Evolutionary conservation across 2,113 vertebrate species (phyloP), one percentile per base, ranked within the genome.

Genomic region (Sminthopsis crassicaudata): DNA sequence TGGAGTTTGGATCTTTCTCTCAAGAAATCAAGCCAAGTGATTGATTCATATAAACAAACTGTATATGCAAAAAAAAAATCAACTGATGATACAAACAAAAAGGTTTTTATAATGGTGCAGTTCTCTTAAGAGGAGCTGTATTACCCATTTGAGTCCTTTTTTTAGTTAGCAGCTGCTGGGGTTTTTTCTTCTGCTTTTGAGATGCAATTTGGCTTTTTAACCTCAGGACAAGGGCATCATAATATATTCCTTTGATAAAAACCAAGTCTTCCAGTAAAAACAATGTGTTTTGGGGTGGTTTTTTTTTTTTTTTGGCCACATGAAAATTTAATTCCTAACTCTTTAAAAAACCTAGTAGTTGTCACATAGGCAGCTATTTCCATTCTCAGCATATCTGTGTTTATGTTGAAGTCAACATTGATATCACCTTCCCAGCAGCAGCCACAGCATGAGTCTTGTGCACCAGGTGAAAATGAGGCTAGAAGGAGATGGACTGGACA

Each of bases 241-340:
- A 48, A 46, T 94, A 96, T 55, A 93, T 93, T 97, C 88, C 96
- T 50, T 96, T 48, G 93, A 96, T 94, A 98, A 97, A 98, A 97
- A 95, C 94, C 94, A 95, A 96, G 94, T 60, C n/a, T 96, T 90
- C 92, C 90, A 94, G 90, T 95, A 96, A 96, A 97, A 97, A 96
- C n/a, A 53, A 46, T 51, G 84, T 92, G 93, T 90, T 95, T 48
- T 4, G 50, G 9, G 50, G 50, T 55, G n/a, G n/a, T n/a, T n/a
- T n/a, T n/a, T n/a, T n/a, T n/a, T n/a, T n/a, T n/a, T 55, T 55
- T 53, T 53, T 91, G 22, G 92, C 54, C 94, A 97, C 36, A 88
- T 50, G 89, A 96, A 94, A 92, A 55, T 93, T 94, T 96, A 96
- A 94, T 95, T 96, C 94, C 10, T 42, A 92, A 94, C 52, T 25